Base-by-base conservation (phyloP, 2,888 invertebrate genomes). In the Cistogaster globosa region DNA sequence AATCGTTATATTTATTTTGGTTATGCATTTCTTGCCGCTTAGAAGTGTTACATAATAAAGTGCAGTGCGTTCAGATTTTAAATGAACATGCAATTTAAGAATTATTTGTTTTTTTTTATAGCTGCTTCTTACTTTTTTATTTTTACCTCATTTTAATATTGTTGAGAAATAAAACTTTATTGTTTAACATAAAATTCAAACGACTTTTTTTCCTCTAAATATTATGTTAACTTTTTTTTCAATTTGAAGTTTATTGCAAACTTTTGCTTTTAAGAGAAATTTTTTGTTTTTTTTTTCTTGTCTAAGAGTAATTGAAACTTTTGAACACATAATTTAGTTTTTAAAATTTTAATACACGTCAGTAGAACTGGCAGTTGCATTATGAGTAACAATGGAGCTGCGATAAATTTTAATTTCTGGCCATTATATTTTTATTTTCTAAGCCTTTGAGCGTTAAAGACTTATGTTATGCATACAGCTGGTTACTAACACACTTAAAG, bases 151-250 rank as follows among this genome's bases (percentile, higher is more conserved):
- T 32, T 32, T 32, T 32, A 4, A 72, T 77, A 26, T 79, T 65
- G 69, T 65, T 60, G 63, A 45, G 42, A 84, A 53, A 74, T 83
- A 83, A 83, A 83, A 69, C 68, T 79, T 77, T 83, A 83, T 83
- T 78, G 45, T 78, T 78, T 26, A 67, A 45, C 57, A 83, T 78
- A 75, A 76, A 67, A 51, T 68, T 22, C 36, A 22, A 58, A 79
- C 32, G 68, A 60, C 53, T 53, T 72, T 58, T n/a, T 67, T 53
- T 53, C 18, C 38, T 36, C 14, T 48, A 48, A 72, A 38, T 32
- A 42, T 80, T 80, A 12, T 45, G 6, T 32, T 32, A 32, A 32
- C 32, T 5, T 48, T 57, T 63, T 6, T 26, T 48, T 18, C 14
- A 3, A 3, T 18, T 67, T 51, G n/a, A 1, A 42, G 8, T 18